A percentile compares a stretch with the other conserved stretches of the same genome.
These are phyloP conservation scores for Drosophila navojoa DNA, from an alignment of 1,140 invertebrate species.

Conservation along the genomic window DNA sequence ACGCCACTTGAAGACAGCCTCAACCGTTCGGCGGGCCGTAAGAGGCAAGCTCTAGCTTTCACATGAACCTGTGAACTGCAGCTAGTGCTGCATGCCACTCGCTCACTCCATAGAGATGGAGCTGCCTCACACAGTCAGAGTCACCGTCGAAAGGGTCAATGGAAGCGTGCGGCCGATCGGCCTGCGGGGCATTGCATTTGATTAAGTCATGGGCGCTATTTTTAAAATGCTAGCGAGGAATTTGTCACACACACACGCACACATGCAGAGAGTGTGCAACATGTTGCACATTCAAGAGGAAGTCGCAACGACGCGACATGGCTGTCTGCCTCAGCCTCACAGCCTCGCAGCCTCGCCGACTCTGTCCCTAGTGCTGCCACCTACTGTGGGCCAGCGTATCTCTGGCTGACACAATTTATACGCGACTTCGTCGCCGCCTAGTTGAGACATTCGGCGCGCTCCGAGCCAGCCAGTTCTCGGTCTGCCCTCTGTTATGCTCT, in stretches of 20 bases:
- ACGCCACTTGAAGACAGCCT: slow-evolving; percentile 65
- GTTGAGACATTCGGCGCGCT: slow-evolving; percentile 39
- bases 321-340: slow-evolving; percentile 13
- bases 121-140: slow-evolving; percentile 1
- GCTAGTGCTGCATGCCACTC: slow-evolving; percentile 8
- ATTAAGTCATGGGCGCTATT: slow-evolving; percentile 80
- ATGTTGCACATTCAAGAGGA: slow-evolving; percentile 71
- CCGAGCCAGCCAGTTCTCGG: slow-evolving; percentile 26
- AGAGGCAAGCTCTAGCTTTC: slow-evolving; percentile 71
- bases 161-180: slow-evolving; percentile 53
- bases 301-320: slow-evolving; percentile 38
- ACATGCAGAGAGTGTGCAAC: slow-evolving; percentile 55
- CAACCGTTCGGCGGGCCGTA: slow-evolving; percentile 29
- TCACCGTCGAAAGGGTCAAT: slow-evolving; percentile 63
- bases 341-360: not conserved
- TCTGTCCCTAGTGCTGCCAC: slow-evolving; percentile 16
- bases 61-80: slow-evolving; percentile 77
- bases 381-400: slow-evolving; percentile 34
- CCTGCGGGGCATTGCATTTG: slow-evolving; percentile 62
- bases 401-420: slow-evolving; percentile 57
- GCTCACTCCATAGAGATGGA: not conserved
- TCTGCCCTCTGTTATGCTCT: not conserved
- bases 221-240: slow-evolving; percentile 68
- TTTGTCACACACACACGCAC: slow-evolving; percentile 52
- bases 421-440: slow-evolving; percentile 43